Evolutionary conservation across 2,113 vertebrate genomes (phyloP), one percentile per base, ranked within the genome.

Genomic region (Lepisosteus osseus): DNA sequence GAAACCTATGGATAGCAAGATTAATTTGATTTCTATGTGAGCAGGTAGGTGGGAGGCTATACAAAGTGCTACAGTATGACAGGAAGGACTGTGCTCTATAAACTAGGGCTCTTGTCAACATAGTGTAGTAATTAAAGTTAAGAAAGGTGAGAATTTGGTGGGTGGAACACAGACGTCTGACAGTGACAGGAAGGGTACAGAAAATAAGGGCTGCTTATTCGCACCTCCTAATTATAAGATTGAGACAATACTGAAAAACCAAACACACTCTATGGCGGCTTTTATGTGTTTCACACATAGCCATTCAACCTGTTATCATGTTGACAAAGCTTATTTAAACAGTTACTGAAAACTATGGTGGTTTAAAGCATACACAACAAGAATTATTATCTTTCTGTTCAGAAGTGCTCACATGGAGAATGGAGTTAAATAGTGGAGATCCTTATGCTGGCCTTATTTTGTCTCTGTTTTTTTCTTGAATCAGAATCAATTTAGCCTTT

Each of bases 141-240:
- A 2, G 4, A 59, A 59, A 59, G 56, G 56, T 59, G n/a, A 13
- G 56, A 59, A 59, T 59, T 59, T 59, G 57, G 44, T 68, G 45
- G 65, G 65, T 29, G 6, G 57, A 12, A 11, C 56, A 3, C 11
- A 15, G 65, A 47, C 6, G 56, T 8, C 14, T 29, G 64, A 6
- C 12, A 65, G 3, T 8, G 66, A 54, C 47, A 47, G 15, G 43
- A 40, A 40, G 11, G 3, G 5, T 5, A 47, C 12, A 42, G 44
- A 9, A n/a, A 68, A 17, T 13, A 68, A 68, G 45, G 66, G 45
- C 44, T 29, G 45, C 66, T 51, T 68, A 51, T 68, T 68, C 54
- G 15, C 47, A 68, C 51, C 66, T 68, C 54, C 51, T 68, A 51
- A 68, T 68, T 68, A 68, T 9, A 68, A 17, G 66, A 68, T 47